phyloP scores from a whole-genome alignment of 2,113 vertebrate species.

The Pseudopipra pipra region DNA sequence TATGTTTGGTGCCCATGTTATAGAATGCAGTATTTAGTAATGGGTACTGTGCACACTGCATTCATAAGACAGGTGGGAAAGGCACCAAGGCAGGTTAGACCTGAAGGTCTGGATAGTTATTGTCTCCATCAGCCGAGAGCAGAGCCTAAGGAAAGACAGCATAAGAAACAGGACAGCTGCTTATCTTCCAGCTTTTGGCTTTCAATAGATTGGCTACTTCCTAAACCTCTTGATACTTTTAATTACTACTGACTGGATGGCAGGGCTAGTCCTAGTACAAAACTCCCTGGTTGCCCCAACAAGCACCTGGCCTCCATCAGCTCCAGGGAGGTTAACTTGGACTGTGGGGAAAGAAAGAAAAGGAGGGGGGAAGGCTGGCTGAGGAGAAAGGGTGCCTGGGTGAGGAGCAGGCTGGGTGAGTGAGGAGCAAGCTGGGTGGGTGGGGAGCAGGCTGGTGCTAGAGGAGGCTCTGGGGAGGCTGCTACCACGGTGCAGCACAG shows the following conservation, averaged over 20 bases:
- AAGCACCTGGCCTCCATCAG: background rate
- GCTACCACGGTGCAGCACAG: fast-evolving
- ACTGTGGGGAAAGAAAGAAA: background rate
- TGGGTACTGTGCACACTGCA: background rate
- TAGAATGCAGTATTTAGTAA: background rate
- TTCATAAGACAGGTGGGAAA: background rate
- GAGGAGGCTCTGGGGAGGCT: background rate
- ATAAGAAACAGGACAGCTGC: background rate
- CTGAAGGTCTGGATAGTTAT: background rate
- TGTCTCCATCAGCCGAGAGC: background rate
- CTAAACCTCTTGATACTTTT: background rate
- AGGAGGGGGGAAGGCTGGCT: background rate
- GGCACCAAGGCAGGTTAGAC: background rate
- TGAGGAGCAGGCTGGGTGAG: background rate
- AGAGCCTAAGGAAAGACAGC: background rate
- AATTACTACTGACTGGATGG: background rate
- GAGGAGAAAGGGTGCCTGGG: background rate
- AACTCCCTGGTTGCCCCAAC: background rate
- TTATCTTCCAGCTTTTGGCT: background rate
- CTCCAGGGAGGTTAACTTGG: background rate
- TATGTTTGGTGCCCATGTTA: background rate
- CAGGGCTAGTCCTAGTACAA: background rate
- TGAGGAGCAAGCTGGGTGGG: background rate
- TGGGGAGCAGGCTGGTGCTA: background rate
- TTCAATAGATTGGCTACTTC: background rate